phyloP scores from a whole-genome alignment of 1,140 invertebrate species.

The Drosophila parabipectinata region DNA sequence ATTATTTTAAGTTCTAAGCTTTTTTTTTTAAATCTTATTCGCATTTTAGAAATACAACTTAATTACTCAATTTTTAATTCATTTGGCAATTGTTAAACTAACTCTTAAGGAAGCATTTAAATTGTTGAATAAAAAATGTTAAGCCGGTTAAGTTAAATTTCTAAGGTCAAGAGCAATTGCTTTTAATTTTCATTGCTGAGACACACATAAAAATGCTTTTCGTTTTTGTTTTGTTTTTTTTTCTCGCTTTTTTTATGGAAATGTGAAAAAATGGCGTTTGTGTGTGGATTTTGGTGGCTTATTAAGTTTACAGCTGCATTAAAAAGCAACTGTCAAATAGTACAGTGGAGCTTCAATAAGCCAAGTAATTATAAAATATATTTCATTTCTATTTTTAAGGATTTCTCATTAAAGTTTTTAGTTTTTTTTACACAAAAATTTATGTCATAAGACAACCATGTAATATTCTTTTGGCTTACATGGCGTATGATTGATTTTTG shows the following conservation, averaged over 20 bases:
- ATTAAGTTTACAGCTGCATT: constrained; percentile 1
- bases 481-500: not conserved
- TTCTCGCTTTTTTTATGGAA: not conserved
- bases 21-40: not conserved
- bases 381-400: too few relatives aligned
- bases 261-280: not conserved
- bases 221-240: not conserved
- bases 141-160: not conserved
- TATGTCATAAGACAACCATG: too few relatives aligned
- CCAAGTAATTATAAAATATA: not conserved
- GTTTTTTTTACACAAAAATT: too few relatives aligned
- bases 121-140: not conserved
- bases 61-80: not conserved
- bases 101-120: not conserved
- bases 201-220: not conserved
- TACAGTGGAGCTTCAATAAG: not conserved
- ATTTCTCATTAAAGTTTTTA: too few relatives aligned
- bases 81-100: not conserved
- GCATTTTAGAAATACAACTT: too few relatives aligned
- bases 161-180: not conserved
- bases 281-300: constrained; percentile 1
- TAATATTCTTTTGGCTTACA: not conserved
- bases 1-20: not conserved
- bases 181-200: not conserved
- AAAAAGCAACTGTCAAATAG: not conserved